Evolutionary conservation across 2,113 vertebrate species (phyloP), one percentile per base, ranked within the genome.

Genomic region (Urocitellus parryii): DNA sequence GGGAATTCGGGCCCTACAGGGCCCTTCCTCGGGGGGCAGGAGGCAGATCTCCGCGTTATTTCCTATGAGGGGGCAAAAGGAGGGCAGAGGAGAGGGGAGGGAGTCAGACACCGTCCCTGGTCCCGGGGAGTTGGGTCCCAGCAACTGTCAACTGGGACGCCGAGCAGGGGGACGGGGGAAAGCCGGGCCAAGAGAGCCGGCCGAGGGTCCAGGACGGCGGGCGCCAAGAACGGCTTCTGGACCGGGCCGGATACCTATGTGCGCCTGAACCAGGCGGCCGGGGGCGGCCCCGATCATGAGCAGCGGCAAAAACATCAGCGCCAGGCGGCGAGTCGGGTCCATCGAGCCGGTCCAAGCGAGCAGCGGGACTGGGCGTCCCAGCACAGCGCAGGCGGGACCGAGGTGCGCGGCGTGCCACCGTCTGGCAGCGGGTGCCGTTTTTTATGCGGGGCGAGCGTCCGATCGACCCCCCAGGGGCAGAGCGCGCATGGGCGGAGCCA

Each of bases 1-100:
- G 86, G 96, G 94, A 1, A 99, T 58, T 0, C 96, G 3, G 3
- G 74, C 99, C 20, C 97, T 97, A 96, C 99, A 99, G 1, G 98
- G 98, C 9, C 99, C 99, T 0, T 98, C 98, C 0, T 99, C 98
- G 65, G 85, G 93, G 96, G 98, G 98, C 95, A 99, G 98, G 53
- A 99, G 98, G 96, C 99, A 99, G 84, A 96, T 96, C 63, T 91
- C 98, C 97, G 96, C 85, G 94, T 98, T 61, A 83, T 96, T 96
- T 67, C 97, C 98, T 98, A 79, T 22, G 37, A 83, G 82, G 85
- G 73, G 93, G 20, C 27, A 25, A 14, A 32, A 42, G 20, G 61
- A 77, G 7, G 17, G 17, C 3, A 37, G 2, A n/a, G 74, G 61
- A 2, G 45, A 56, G 39, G 53, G 37, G 27, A 24, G 58, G 3